Evolutionary conservation across 1,140 invertebrate species (phyloP), one percentile per base, ranked within the genome.

Genomic region (Dinothrombium tinctorium): DNA sequence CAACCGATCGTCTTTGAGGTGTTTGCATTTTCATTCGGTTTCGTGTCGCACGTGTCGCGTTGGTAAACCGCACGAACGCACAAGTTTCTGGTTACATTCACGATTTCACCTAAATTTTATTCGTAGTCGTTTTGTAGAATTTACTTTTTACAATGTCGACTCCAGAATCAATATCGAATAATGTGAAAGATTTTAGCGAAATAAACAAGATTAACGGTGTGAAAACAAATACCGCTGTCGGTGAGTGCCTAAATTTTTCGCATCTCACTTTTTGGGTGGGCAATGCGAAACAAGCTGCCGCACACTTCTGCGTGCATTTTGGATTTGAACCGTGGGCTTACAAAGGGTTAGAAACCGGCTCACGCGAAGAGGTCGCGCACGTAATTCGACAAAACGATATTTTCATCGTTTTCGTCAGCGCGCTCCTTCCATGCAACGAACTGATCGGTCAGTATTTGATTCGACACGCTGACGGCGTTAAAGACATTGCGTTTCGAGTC

Each of bases 211-310:
- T n/a, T n/a, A n/a, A n/a, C n/a, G n/a, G n/a, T n/a, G n/a, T n/a
- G n/a, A n/a, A 33, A 33, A 33, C 14, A 12, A 33, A 33, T 33
- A 33, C 7, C 7, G 8, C 17, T 8, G 11, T 8, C 14, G 11
- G 6, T 20, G 7, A 33, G 33, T 43, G 36, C n/a, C 12, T 20
- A 36, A 24, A 43, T 43, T 31, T 39, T 14, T 39, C 35, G n/a
- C 83, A 96, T 58, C 53, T 96, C 11, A 86, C 73, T 22, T 90
- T 94, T 54, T 92, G 81, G 74, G 90, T 96, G 42, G 84, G 87
- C 52, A 96, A 96, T 68, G 87, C 90, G 12, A 94, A 94, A 62
- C 58, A 95, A 81, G 86, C 87, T 12, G 89, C 90, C 25, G 76
- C 76, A 49, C 86, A 77, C 58, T 98, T 95, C 59, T 75, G 81